These are phyloP conservation scores for Hiodon tergisus DNA, from an alignment of 2,113 vertebrate species.

Conservation along the genomic window DNA sequence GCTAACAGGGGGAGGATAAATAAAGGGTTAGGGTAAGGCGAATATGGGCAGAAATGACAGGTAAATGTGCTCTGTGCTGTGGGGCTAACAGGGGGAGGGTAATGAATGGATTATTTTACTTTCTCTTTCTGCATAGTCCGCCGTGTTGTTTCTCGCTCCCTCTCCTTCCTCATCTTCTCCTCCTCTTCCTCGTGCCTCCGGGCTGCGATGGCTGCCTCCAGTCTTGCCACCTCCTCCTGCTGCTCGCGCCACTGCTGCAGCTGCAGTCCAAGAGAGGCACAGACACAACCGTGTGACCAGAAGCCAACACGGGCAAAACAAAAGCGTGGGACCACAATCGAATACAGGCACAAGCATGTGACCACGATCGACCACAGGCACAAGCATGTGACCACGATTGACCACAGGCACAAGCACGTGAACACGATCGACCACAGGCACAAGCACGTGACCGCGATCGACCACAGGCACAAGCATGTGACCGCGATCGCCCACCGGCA, in stretches of 20 bases:
- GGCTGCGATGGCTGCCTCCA: conserved; percentile 74
- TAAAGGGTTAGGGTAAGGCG: neutral
- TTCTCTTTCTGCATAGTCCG: conserved; percentile 71
- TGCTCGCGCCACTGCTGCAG: conserved; percentile 74
- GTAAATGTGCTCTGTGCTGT: neutral
- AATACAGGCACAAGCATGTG: too few relatives aligned
- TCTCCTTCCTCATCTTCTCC: conserved; percentile 63
- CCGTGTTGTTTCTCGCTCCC: conserved; percentile 58
- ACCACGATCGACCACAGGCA: too few relatives aligned
- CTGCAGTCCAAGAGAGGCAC: conserved; percentile 53
- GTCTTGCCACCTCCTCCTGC: conserved; percentile 74
- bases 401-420: too few relatives aligned
- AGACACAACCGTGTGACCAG: neutral
- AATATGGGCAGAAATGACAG: too few relatives aligned
- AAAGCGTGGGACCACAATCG: too few relatives aligned
- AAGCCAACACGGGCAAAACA: neutral
- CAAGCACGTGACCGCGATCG: too few relatives aligned
- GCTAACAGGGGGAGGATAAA: neutral
- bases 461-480: too few relatives aligned
- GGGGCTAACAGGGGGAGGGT: neutral
- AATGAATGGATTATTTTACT: conserved; percentile 33
- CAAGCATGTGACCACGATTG: too few relatives aligned
- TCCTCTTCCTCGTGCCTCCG: conserved; percentile 69
- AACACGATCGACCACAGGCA: too few relatives aligned
- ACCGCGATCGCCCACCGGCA: too few relatives aligned